Evolutionary conservation across 2,113 vertebrate species (phyloP), one percentile per base, ranked within the genome.

Genomic region (Puffinus mauretanicus): DNA sequence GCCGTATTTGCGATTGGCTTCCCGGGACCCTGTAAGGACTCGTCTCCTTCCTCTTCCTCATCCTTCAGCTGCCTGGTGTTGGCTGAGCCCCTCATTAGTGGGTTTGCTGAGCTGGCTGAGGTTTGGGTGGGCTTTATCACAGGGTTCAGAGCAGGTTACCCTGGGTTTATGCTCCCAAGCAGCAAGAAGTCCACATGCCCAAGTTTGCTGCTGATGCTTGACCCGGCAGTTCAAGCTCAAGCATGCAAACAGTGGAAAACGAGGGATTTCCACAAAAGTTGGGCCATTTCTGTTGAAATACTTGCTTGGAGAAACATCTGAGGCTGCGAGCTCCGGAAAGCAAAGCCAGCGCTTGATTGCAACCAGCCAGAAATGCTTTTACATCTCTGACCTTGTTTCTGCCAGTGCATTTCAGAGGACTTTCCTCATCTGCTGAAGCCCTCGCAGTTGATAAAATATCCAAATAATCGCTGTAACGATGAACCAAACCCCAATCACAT

Each of bases 1-100:
- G 4, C 9, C 3, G 5, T 14, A 42, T n/a, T 30, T 51, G 62
- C 1, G 1, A 22, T 42, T 2, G 1, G 19, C 15, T 79, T 67
- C 71, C 30, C 3, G 1, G 76, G 40, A 40, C 46, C 12, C 36
- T 10, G 18, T 1, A 1, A 55, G 55, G 57, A 16, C 25, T 58
- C 2, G 0, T 46, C 24, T 60, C 58, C 46, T 66, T 82, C 64
- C 26, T 72, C 42, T 17, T 86, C 40, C 51, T 54, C 52, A 14
- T 42, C 71, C 36, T 60, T 73, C 54, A 34, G n/a, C 21, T 1
- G 2, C 13, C 46, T 54, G 51, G 17, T 10, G 18, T 38, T 62
- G 62, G 21, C 49, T 44, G n/a, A 58, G 52, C 34, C 51, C 62
- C 30, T 55, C 2, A 3, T 13, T 36, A 36, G 14, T 0, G 11